phyloP scores from a whole-genome alignment of 2,888 invertebrate genomes.

The Meteorus colon region DNA sequence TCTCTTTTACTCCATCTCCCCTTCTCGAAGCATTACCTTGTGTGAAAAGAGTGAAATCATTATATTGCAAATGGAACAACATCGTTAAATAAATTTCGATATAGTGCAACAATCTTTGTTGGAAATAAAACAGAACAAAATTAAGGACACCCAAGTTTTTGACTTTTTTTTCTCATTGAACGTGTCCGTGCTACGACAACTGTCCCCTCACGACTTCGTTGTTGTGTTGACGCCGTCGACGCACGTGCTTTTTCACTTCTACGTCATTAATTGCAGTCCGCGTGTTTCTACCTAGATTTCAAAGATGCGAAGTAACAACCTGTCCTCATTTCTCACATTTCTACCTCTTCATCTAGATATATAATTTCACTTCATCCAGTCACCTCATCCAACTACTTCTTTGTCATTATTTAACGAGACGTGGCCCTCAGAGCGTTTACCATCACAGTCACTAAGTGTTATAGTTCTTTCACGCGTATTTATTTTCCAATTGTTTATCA shows the following conservation, averaged over 20 bases:
- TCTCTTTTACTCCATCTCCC: conserved; percentile 20
- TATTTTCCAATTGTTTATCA: not conserved
- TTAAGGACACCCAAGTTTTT: not conserved
- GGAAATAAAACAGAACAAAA: not conserved
- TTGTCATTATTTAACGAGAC: conserved; percentile 30
- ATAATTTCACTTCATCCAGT: conserved; percentile 3
- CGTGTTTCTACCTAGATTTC: conserved; percentile 45
- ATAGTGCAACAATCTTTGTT: conserved; percentile 47
- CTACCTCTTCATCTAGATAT: conserved; percentile 1
- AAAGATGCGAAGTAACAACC: conserved; percentile 46
- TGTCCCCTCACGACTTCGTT: conserved; percentile 30
- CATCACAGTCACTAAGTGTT: conserved; percentile 6
- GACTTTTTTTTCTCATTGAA: not conserved
- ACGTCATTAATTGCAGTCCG: conserved; percentile 50
- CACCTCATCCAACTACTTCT: conserved; percentile 13
- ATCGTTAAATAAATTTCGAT: conserved; percentile 57
- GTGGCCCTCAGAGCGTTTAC: not conserved
- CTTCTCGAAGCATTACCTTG: not conserved
- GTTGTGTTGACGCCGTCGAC: conserved; percentile 11
- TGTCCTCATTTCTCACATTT: conserved; percentile 28
- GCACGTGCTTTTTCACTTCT: conserved; percentile 31
- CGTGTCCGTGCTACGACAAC: conserved; percentile 1
- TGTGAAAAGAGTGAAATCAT: conserved; percentile 43
- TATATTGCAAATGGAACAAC: conserved; percentile 51
- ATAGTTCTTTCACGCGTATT: not conserved